Evolutionary conservation across 2,888 invertebrate species (phyloP).

Genomic region (Temnothorax rugatulus): DNA sequence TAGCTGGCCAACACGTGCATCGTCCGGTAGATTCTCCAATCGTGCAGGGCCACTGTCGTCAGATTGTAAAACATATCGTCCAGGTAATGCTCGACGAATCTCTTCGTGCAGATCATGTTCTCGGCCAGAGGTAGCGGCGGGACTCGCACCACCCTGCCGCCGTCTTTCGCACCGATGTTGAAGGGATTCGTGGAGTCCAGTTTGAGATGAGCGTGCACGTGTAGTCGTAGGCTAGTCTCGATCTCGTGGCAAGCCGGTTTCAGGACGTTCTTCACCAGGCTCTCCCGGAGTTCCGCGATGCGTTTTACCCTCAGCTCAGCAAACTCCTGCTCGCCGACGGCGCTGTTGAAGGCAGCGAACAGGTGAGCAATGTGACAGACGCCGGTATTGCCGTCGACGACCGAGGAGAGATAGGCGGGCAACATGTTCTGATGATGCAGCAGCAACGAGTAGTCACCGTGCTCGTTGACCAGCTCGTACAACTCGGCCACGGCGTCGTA

Average conservation of each 20-base stretch:
- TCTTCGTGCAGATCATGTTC: conserved; percentile 80
- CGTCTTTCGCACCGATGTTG: conserved; percentile 88
- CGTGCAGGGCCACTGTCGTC: conserved; percentile 98
- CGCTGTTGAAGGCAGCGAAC: conserved; percentile 81
- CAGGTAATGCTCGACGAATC: conserved; percentile 94
- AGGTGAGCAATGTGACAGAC: conserved; percentile 81
- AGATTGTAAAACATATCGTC: conserved; percentile 98
- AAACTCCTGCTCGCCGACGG: conserved; percentile 75
- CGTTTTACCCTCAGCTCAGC: conserved; percentile 70
- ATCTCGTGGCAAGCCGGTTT: conserved; percentile 94
- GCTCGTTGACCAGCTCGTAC: conserved; percentile 74
- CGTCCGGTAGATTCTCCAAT: conserved; percentile 98
- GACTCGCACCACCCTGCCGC: conserved; percentile 87
- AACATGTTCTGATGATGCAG: conserved; percentile 83
- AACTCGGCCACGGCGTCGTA: conserved; percentile 82
- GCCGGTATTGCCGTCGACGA: conserved; percentile 78
- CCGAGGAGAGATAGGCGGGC: conserved; percentile 82
- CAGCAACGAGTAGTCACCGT: conserved; percentile 83
- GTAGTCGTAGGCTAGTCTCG: conserved; percentile 96
- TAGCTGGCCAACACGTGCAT: conserved; percentile 97
- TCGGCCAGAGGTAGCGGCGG: conserved; percentile 77
- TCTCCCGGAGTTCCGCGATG: conserved; percentile 79
- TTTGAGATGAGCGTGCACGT: conserved; percentile 96
- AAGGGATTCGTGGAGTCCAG: conserved; percentile 92
- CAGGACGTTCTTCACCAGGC: conserved; percentile 88